A percentile compares a stretch with the other conserved stretches of the same genome.
Conservation (phyloP, 2,797 vertebrate genomes). For the Urosaurus nigricauda region DNA sequence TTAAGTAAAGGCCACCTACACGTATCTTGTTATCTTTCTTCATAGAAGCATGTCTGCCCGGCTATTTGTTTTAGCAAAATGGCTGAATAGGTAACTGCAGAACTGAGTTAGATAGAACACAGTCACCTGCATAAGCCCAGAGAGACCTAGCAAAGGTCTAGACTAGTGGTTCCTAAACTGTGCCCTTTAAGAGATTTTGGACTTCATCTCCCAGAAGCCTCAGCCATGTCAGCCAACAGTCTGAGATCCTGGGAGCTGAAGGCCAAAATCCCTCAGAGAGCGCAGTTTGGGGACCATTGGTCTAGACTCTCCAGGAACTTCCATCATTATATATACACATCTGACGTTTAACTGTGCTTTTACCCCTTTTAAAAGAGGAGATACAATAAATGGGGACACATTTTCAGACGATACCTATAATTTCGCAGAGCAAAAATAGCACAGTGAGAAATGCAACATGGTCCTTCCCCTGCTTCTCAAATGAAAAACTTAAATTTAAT, state of each 20-base stretch:
- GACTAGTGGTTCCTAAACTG: no score
- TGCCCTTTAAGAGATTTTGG: no score
- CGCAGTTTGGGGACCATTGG: no score
- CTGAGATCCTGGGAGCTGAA: no score
- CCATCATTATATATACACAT: background rate
- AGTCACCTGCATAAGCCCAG: background rate
- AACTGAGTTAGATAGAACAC: background rate
- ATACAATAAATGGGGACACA: background rate
- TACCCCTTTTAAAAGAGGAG: no score
- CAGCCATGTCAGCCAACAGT: no score
- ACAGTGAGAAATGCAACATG: background rate
- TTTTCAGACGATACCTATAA: background rate
- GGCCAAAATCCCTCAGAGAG: no score
- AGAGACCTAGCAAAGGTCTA: no score
- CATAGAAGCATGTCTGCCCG: background rate
- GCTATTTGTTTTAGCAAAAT: background rate
- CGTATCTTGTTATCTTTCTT: background rate
- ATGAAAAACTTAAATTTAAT: slow-evolving; percentile 16
- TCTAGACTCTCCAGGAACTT: background rate
- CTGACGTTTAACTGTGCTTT: background rate
- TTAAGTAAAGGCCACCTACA: background rate
- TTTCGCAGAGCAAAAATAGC: background rate
- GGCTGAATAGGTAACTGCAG: background rate
- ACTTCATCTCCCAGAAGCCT: no score
- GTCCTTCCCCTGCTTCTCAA: background rate